Base-by-base conservation (phyloP, 2,888 invertebrate species). In the Andrena minutula region DNA sequence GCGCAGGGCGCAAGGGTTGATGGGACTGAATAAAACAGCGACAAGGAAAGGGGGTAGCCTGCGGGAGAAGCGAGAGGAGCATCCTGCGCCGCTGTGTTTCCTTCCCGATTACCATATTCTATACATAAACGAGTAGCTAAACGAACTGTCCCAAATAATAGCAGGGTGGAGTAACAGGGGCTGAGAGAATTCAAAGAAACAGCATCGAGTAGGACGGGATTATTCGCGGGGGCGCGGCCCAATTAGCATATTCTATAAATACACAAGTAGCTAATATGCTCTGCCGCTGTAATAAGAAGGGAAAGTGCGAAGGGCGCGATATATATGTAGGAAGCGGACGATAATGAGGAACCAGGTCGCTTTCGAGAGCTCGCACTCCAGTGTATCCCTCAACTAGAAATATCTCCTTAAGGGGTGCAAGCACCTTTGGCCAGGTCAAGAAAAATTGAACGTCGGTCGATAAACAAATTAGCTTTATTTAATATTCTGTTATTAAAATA, bases 241-340 rank as follows among this genome's bases (percentile, higher is more conserved):
- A 23, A 75, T 75, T 51, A 75, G 16, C 69, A 69, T 75, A 68
- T 60, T 69, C 69, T 68, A 68, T 69, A 69, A 75, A 60, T 69
- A n/a, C n/a, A 41, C 53, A 56, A 66, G 28, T 56, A 56, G 53
- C 65, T 58, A 20, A 8, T 66, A 56, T 1, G 53, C 26, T 12
- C 16, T 16, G 23, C 2, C 7, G 20, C 26, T 23, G 10, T 10
- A 10, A 23, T 56, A 26, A 56, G 23, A 56, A 56, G 20, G 56
- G 23, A 56, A 56, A 10, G 23, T 3, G 56, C 20, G 26, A 20
- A 56, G 20, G 23, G 23, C 20, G 10, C 23, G 23, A 56, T 23
- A 26, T 20, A 51, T n/a, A 51, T 4, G 23, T 1, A 56, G 23
- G 26, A 56, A 56, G 16, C 16, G 41, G 16, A 56, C 23, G 10